These are phyloP conservation scores for Synergus laeviventris DNA, from an alignment of 2,888 invertebrate species.

Conservation along the genomic window DNA sequence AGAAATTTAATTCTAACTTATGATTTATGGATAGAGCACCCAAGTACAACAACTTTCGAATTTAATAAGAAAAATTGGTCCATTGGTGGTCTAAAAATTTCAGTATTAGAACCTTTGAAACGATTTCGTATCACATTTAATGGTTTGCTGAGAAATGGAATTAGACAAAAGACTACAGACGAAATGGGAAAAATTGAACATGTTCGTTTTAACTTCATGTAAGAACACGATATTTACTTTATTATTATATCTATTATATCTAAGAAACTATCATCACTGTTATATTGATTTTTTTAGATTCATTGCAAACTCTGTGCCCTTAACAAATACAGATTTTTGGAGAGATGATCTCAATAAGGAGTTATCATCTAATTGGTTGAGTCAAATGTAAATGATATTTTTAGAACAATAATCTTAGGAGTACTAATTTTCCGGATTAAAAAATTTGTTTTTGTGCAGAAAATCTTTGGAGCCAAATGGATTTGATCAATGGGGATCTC, in stretches of 20 bases:
- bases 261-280: background rate
- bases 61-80: constrained; percentile 78
- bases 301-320: constrained; percentile 59
- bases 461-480: constrained; percentile 76
- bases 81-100: constrained; percentile 80
- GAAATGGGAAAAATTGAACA: constrained; percentile 69
- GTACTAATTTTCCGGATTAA: background rate
- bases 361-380: constrained; percentile 49
- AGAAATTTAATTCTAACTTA: background rate
- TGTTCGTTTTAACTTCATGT: constrained; percentile 81
- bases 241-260: background rate
- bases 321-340: constrained; percentile 79
- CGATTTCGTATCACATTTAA: constrained; percentile 83
- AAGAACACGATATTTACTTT: constrained; percentile 56
- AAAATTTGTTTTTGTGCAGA: constrained; percentile 62
- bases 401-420: constrained; percentile 20
- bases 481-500: constrained; percentile 82
- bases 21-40: constrained; percentile 76
- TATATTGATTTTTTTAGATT: constrained; percentile 10
- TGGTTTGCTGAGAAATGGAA: constrained; percentile 80
- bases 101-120: constrained; percentile 80
- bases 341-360: constrained; percentile 72
- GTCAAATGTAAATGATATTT: constrained; percentile 77
- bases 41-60: constrained; percentile 77
- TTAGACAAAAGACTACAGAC: constrained; percentile 71